These are phyloP conservation scores for Gasterosteus nipponicus DNA, from an alignment of 2,113 vertebrate genomes.

Conservation along the genomic window DNA sequence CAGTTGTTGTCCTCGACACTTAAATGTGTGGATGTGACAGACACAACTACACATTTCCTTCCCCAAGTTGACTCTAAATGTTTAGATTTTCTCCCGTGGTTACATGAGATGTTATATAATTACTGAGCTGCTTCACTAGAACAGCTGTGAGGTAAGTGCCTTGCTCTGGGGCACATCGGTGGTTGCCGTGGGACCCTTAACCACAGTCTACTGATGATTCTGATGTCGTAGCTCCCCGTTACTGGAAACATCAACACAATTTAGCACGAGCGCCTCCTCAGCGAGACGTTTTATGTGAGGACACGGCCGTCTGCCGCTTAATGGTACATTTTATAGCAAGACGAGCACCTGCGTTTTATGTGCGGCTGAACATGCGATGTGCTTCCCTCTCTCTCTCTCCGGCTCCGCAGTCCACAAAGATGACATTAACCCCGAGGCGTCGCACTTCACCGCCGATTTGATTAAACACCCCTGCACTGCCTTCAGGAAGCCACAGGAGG, in stretches of 20 bases:
- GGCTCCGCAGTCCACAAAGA: conserved; percentile 74
- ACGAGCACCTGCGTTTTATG: conserved; percentile 50
- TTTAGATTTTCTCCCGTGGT: conserved; percentile 29
- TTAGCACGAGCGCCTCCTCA: conserved; percentile 29
- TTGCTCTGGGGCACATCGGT: conserved; percentile 47
- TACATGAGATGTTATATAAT: neutral
- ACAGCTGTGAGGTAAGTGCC: conserved; percentile 45
- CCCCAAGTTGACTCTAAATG: conserved; percentile 14
- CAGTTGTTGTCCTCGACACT: too few relatives aligned
- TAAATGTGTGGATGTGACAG: neutral
- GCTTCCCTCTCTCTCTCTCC: conserved; percentile 43
- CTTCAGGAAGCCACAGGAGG: conserved; percentile 84
- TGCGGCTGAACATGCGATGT: conserved; percentile 56
- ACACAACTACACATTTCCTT: neutral
- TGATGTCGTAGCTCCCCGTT: conserved; percentile 11
- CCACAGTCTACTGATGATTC: conserved; percentile 25
- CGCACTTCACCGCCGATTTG: conserved; percentile 71
- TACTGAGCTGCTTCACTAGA: conserved; percentile 22
- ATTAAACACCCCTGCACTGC: conserved; percentile 89
- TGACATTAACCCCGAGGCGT: conserved; percentile 59
- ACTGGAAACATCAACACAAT: conserved; percentile 9
- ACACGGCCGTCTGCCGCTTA: conserved; percentile 36
- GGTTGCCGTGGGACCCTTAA: conserved; percentile 15
- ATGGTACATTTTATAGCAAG: conserved; percentile 44
- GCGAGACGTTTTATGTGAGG: conserved; percentile 27